Percentiles rank a stretch among this genome's conserved stretches.
phyloP scores from a whole-genome alignment of 2,797 vertebrate species.

The Knipowitschia caucasica region DNA sequence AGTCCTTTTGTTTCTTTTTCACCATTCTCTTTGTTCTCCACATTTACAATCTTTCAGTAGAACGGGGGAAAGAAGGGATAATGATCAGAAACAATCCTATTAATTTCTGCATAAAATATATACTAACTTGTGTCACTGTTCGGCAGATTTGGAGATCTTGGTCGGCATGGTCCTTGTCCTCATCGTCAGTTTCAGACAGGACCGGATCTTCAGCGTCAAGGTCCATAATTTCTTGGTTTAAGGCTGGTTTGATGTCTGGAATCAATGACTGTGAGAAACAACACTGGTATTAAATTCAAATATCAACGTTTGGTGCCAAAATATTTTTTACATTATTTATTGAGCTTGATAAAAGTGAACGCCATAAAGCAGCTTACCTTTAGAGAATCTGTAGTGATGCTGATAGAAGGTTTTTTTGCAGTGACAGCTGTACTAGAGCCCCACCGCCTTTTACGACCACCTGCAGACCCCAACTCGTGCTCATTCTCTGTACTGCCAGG shows the following conservation, averaged over 20 bases:
- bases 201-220: conserved; percentile 85
- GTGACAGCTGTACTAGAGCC: conserved; percentile 86
- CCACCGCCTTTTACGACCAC: conserved; percentile 87
- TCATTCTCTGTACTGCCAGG: conserved; percentile 67
- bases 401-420: conserved; percentile 90
- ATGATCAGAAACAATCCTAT: not conserved
- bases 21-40: conserved; percentile 87
- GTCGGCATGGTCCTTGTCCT: conserved; percentile 73
- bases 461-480: conserved; percentile 68
- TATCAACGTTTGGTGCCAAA: not conserved
- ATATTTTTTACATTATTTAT: no score
- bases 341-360: not conserved
- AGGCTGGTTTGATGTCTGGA: conserved; percentile 82
- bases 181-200: conserved; percentile 85
- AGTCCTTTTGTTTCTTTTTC: conserved; percentile 75
- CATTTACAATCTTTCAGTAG: conserved; percentile 77
- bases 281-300: not conserved
- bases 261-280: conserved; percentile 82
- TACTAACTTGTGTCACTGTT: conserved; percentile 87
- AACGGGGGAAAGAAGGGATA: not conserved
- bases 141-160: conserved; percentile 89
- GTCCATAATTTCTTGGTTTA: conserved; percentile 85
- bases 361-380: conserved; percentile 71
- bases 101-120: not conserved
- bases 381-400: conserved; percentile 90